Evolutionary conservation across 1,140 invertebrate species (phyloP).

Genomic region (Drosophila pandora): DNA sequence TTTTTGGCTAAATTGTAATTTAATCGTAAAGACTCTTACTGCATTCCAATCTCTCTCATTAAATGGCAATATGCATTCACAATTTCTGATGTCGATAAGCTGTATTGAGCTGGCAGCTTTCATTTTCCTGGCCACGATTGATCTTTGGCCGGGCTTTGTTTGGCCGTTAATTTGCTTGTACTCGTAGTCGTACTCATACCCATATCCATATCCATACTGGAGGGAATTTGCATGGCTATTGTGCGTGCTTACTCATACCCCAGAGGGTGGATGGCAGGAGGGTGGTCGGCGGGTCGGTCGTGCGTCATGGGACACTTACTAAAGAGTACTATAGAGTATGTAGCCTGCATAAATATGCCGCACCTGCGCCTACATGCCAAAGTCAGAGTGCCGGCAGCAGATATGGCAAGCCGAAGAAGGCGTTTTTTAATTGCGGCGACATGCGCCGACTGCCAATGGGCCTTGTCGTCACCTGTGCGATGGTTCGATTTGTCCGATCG

Average conservation of each 20-base stretch:
- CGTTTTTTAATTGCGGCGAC: constrained; percentile 78
- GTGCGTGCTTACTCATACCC: constrained; percentile 50
- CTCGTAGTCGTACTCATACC: constrained; percentile 1
- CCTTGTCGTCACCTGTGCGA: constrained; percentile 61
- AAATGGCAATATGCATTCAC: neutral
- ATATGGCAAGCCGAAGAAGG: constrained; percentile 67
- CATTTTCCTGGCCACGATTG: constrained; percentile 43
- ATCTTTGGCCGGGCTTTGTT: constrained; percentile 68
- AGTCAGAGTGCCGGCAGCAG: constrained; percentile 48
- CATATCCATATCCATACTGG: neutral
- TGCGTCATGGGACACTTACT: constrained; percentile 55
- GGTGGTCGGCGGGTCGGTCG: constrained; percentile 11
- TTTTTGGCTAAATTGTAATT: neutral
- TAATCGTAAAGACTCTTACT: neutral
- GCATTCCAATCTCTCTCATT: constrained; percentile 1
- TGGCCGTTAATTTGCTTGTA: constrained; percentile 66
- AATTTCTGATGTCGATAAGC: neutral
- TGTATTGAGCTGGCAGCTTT: constrained; percentile 11
- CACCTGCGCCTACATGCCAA: constrained; percentile 73
- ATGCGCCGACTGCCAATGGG: constrained; percentile 70
- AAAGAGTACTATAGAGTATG: constrained; percentile 14
- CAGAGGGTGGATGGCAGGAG: neutral
- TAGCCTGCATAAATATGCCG: constrained; percentile 73
- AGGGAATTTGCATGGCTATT: constrained; percentile 71
- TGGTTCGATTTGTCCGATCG: constrained; percentile 53